Evolutionary conservation across 2,113 vertebrate species (phyloP).

Genomic region (Phaetusa simplex): DNA sequence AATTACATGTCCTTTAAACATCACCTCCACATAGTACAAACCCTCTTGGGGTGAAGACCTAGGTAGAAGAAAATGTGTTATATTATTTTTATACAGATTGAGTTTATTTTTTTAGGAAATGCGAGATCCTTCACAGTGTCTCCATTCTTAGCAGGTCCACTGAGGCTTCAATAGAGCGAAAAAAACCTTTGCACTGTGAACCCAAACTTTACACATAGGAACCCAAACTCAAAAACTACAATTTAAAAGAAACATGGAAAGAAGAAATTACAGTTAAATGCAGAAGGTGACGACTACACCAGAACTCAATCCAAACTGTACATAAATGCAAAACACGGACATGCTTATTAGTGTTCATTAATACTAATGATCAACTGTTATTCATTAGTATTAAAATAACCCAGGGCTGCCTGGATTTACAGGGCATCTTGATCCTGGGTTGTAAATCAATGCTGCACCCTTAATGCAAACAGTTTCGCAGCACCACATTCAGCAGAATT

Average conservation of each 20-base stretch:
- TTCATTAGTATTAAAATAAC: neutral
- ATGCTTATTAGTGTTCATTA: neutral
- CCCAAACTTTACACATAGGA: neutral
- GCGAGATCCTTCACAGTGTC: neutral
- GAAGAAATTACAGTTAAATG: neutral
- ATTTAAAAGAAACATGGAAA: neutral
- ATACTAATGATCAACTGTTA: neutral
- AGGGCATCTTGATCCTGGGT: neutral
- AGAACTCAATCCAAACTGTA: neutral
- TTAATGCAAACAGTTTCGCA: neutral
- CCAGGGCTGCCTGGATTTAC: neutral
- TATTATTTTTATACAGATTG: neutral
- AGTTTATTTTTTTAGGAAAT: neutral
- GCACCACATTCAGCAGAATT: neutral
- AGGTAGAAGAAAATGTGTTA: neutral
- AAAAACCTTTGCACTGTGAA: neutral
- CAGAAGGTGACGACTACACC: neutral
- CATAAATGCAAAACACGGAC: neutral
- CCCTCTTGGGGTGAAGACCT: slow-evolving; percentile 30
- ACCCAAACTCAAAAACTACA: neutral
- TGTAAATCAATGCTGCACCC: neutral
- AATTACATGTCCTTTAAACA: neutral
- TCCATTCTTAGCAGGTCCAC: neutral
- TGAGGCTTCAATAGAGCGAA: neutral
- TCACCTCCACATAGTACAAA: slow-evolving; percentile 39